A percentile compares a stretch with the other conserved stretches of the same genome.
phyloP scores from a whole-genome alignment of 2,113 vertebrate genomes.

The Gavia stellata region DNA sequence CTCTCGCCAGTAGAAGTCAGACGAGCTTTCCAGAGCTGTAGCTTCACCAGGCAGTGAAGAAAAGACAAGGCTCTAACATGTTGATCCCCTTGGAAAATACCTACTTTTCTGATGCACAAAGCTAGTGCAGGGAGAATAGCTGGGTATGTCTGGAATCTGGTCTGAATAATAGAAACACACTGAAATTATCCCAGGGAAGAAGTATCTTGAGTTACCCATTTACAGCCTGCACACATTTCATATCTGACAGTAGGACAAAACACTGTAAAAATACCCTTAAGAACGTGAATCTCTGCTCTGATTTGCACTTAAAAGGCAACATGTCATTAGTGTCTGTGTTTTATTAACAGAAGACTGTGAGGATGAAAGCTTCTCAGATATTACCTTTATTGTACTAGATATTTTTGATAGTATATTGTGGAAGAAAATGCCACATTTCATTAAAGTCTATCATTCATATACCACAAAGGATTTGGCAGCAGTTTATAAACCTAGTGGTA shows the following conservation, averaged over 20 bases:
- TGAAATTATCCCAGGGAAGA: neutral
- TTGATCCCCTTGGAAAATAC: neutral
- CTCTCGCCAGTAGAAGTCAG: neutral
- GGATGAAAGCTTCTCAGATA: neutral
- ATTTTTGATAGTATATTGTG: neutral
- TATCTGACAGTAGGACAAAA: constrained; percentile 24
- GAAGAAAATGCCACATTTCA: constrained; percentile 1
- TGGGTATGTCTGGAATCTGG: neutral
- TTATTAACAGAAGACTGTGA: neutral
- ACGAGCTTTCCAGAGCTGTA: neutral
- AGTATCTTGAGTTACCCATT: neutral
- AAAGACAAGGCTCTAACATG: neutral
- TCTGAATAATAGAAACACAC: neutral
- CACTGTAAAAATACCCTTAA: neutral
- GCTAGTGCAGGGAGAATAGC: neutral
- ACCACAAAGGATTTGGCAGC: neutral
- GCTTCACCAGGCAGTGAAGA: neutral
- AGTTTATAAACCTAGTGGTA: neutral
- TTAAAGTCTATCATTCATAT: neutral
- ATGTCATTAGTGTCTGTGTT: constrained; percentile 4
- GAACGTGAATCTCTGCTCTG: neutral
- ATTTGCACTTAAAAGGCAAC: constrained; percentile 15
- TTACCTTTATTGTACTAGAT: neutral
- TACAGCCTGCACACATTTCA: neutral
- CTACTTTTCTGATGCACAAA: neutral